Conservation (phyloP, 2,113 vertebrate genomes). For the Siniperca chuatsi region DNA sequence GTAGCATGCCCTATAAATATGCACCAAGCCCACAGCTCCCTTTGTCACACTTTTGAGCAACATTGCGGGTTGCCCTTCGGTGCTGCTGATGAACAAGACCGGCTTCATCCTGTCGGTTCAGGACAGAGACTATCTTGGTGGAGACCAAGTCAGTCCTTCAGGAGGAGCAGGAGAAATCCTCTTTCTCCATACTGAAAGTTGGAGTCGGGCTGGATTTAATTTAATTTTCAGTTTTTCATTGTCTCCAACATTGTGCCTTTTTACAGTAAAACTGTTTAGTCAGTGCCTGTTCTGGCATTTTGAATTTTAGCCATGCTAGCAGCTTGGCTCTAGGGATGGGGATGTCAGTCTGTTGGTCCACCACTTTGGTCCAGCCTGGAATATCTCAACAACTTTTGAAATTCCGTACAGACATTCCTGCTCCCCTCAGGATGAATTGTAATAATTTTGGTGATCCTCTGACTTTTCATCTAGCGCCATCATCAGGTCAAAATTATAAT, state of each 20-base stretch:
- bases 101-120: background rate
- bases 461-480: no score
- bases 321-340: background rate
- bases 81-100: slow-evolving; percentile 15
- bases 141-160: background rate
- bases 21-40: background rate
- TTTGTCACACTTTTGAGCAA: slow-evolving; percentile 9
- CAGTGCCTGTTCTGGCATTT: background rate
- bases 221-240: background rate
- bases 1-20: background rate
- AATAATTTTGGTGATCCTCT: no score
- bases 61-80: background rate
- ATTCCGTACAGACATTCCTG: no score
- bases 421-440: no score
- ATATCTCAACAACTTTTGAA: background rate
- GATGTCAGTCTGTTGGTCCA: no score
- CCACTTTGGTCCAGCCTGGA: background rate
- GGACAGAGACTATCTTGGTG: background rate
- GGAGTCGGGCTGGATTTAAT: background rate
- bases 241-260: background rate
- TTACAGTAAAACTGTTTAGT: background rate
- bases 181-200: no score
- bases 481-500: background rate
- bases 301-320: no score
- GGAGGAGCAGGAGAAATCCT: background rate